phyloP scores from a whole-genome alignment of 35 echinoderm and acorn worm genomes.

The Patiria miniata region DNA sequence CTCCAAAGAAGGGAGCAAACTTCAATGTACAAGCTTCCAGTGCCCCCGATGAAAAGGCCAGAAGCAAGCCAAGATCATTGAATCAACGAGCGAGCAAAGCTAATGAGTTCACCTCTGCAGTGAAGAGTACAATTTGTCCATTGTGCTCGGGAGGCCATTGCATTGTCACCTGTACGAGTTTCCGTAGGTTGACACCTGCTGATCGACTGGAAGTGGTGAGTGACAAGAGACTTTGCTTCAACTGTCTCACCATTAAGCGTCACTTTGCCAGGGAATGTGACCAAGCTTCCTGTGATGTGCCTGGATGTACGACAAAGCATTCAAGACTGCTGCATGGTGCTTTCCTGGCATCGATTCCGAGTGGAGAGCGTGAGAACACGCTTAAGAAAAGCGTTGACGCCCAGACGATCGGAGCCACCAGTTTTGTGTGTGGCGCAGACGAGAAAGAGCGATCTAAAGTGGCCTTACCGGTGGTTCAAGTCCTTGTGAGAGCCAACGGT shows the following conservation, averaged over 20 bases:
- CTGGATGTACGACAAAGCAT: neutral
- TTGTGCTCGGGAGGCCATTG: too few species aligned
- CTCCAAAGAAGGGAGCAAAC: neutral
- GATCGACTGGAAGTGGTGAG: neutral
- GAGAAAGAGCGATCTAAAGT: neutral
- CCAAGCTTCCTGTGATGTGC: neutral
- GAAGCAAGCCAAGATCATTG: neutral
- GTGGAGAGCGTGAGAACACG: too few species aligned
- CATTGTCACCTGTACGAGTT: neutral
- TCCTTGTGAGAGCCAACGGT: neutral
- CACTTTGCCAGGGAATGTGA: neutral
- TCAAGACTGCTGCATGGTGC: neutral
- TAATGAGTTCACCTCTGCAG: too few species aligned
- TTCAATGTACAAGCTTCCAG: neutral
- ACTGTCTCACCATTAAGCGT: neutral
- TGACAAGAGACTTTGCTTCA: neutral
- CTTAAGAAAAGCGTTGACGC: neutral
- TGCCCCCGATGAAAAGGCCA: neutral
- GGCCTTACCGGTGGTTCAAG: neutral
- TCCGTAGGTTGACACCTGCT: neutral
- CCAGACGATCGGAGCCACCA: neutral
- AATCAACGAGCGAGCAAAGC: neutral
- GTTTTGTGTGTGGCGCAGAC: neutral
- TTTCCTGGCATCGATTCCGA: neutral
- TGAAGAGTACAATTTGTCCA: too few species aligned